phyloP scores from a whole-genome alignment of 2,797 vertebrate species.

The Uromys caudimaculatus region DNA sequence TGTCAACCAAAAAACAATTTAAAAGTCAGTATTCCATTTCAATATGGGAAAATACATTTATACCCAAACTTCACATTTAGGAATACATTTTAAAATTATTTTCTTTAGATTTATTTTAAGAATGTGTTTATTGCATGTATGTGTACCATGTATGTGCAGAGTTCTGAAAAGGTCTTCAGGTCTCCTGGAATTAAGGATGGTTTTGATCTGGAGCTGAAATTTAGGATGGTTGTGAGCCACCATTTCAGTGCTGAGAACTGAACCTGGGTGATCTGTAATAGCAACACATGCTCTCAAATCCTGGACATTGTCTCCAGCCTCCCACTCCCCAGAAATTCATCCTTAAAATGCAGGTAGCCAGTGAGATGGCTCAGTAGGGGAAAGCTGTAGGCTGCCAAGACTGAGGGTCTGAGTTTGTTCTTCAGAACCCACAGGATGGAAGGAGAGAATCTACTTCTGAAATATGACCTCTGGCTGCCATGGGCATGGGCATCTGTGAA shows the following conservation, averaged over 20 bases:
- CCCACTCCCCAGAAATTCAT: not conserved
- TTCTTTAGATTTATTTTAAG: not conserved
- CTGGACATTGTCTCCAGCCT: not conserved
- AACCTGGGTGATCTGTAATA: not conserved
- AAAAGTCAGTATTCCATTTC: not conserved
- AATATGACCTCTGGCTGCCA: not conserved
- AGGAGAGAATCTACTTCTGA: not conserved
- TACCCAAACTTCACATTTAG: not conserved
- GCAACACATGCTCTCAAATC: not conserved
- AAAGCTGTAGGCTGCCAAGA: not conserved
- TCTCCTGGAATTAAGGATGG: not conserved
- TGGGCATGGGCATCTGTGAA: not conserved
- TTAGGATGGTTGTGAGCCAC: not conserved
- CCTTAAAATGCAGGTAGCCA: not conserved
- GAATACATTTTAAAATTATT: conserved; percentile 28
- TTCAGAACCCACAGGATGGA: not conserved
- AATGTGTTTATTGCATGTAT: not conserved
- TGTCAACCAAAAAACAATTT: not conserved
- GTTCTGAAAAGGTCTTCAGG: not conserved
- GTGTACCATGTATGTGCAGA: not conserved
- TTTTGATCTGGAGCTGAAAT: not conserved
- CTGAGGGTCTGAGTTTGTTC: not conserved
- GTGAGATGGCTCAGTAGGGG: not conserved
- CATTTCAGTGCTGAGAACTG: not conserved
- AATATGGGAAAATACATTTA: not conserved